Base-by-base conservation (phyloP, 2,888 invertebrate genomes). In the Ectropis crepuscularia region DNA sequence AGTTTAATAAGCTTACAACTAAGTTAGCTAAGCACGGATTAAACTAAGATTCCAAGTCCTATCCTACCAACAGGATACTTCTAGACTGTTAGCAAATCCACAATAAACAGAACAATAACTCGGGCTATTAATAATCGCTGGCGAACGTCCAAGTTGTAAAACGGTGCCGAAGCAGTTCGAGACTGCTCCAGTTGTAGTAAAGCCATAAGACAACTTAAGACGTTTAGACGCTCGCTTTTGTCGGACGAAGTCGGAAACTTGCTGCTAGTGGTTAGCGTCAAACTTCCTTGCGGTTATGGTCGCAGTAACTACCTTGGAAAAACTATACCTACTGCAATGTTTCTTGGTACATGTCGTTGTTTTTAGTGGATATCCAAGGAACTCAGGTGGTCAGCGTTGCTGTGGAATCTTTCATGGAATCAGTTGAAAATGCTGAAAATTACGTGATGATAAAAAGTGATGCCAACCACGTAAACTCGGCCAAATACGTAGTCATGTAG, bases 61-160 rank as follows among this genome's bases (percentile, higher is more conserved):
- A 38, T 38, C 49, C 6, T 11, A 8, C 6, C 5, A 51, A 28
- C 16, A 28, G 16, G 39, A 6, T 63, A 68, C 59, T 65, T 57
- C 58, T 63, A 63, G 65, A 57, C 61, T 66, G 64, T 65, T 66
- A 68, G 65, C 70, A 68, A 65, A 69, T 71, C 68, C 68, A 72
- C 68, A 73, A 76, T 75, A 77, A 77, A 77, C 75, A 78, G 71
- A 75, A 78, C 77, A 77, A 78, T 80, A 79, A 78, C 61, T 72
- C 63, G 58, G 64, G 69, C 79, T 74, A 82, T 82, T 83, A 82
- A 83, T 82, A 85, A 81, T 77, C 76, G 70, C 79, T 85, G 85
- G 86, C 83, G 78, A 74, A 67, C 68, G 74, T 82, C 85, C 85
- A 85, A 86, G 73, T 82, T 74, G 73, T 79, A 78, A 77, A 78